Evolutionary conservation across 2,888 invertebrate species (phyloP), one percentile per base, ranked within the genome.

Genomic region (Lutraria lutraria): DNA sequence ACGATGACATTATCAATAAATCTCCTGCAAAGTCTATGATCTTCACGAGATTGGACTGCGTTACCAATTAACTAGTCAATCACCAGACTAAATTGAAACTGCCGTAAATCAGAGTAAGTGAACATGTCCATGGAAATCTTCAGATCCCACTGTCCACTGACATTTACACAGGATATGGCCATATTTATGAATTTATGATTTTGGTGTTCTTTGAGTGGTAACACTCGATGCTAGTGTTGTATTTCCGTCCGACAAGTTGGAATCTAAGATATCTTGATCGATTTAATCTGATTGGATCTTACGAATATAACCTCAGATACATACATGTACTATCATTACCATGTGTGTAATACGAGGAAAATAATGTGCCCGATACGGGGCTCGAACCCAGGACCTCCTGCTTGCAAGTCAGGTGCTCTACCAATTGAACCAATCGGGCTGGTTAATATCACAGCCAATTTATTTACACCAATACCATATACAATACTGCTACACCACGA

Each of bases 1-100:
- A 19, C 19, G 6, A 19, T 88, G 90, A 88, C 90, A 68, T 85
- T 90, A 90, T 90, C 90, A 54, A 86, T 88, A 53, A 84, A 90
- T 90, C 90, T 87, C 79, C 79, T 16, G 19, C 56, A 76, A 80
- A n/a, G 79, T 85, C 60, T 85, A 80, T 80, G 85, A 85, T 85
- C 56, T 60, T 79, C n/a, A 25, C 29, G 43, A 76, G 86, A 88
- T 86, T 76, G 76, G 87, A 53, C 79, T 84, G 63, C 52, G 25
- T 31, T 84, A 80, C 79, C 90, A 88, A 90, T 90, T 88, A 90
- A 87, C 86, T 88, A 60, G 29, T 87, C 90, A 86, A 83, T 90
- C 90, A 88, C 10, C 68, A 76, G 56, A 31, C 76, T 53, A 83
- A 88, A 88, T 88, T 83, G 83, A 83, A 88, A 80, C 63, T 25